Base-by-base conservation (phyloP, 2,113 vertebrate genomes). In the Hypomesus transpacificus region DNA sequence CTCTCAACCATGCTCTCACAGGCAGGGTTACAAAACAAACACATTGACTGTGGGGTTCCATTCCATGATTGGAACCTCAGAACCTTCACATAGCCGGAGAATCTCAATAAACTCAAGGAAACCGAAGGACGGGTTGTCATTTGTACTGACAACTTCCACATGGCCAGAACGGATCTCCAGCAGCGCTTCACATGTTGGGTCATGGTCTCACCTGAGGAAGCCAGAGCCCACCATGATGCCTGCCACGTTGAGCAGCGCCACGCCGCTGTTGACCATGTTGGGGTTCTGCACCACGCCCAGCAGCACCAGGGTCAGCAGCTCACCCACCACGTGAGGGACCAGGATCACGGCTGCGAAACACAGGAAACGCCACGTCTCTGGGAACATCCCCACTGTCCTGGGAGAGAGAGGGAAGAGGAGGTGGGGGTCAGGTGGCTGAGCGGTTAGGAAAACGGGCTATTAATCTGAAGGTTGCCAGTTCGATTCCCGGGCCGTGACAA, bases 211-310 rank as follows among this genome's bases (percentile, higher is more conserved):
- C 97, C 96, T 95, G 58, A 99, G 77, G 16, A 98, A 92, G 61
- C 96, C 97, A 0, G 94, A 94, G 76, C 96, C 97, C 70, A 94
- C 84, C 65, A 96, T 68, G 79, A 97, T 88, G 14, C 97, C 97
- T 34, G 94, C 93, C 17, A 95, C 90, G 76, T 93, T 95, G 65
- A 99, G 91, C 63, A 99, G 88, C 60, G 94, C 92, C 84, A 95
- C 89, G 0, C 91, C 88, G 0, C 93, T 96, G 83, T 97, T 98
- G 76, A 96, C 93, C 79, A 95, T 91, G 67, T 95, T 92, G 22
- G 95, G 93, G 79, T 98, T 91, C 75, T 98, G 95, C 77, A 99
- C 85, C 17, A 98, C 53, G 0, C 96, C 96, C n/a, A 99, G 89
- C 1, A 96, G n/a, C 63, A 92, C 90, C 51, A 99, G 91, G 1